Evolutionary conservation across 2,113 vertebrate species (phyloP).

Genomic region (Cottus gobio): DNA sequence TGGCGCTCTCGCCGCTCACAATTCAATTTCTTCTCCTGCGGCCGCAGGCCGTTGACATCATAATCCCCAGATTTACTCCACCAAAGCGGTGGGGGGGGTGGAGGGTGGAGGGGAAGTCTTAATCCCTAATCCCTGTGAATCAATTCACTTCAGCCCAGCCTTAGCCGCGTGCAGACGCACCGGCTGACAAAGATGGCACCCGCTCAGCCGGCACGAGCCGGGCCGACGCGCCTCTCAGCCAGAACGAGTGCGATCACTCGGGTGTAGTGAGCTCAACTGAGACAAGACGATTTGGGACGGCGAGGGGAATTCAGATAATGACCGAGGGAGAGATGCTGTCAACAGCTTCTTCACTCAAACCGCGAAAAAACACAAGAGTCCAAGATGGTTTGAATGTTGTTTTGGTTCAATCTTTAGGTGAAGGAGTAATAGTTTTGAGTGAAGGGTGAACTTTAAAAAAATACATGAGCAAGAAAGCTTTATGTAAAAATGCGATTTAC

Average conservation of each 20-base stretch:
- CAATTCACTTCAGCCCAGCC: constrained; percentile 75
- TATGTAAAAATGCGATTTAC: background rate
- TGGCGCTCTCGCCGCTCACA: constrained; percentile 58
- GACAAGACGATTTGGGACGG: constrained; percentile 3
- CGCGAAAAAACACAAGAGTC: background rate
- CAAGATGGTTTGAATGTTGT: background rate
- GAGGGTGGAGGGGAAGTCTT: constrained; percentile 74
- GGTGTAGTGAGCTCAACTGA: background rate
- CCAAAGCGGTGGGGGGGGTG: constrained; percentile 74
- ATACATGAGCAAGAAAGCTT: background rate
- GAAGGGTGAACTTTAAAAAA: background rate
- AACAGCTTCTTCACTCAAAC: background rate
- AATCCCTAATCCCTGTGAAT: constrained; percentile 84
- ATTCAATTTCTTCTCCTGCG: constrained; percentile 79
- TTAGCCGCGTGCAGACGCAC: constrained; percentile 35
- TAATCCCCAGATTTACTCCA: constrained; percentile 86
- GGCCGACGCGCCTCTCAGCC: constrained; percentile 23
- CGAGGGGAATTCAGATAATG: constrained; percentile 15
- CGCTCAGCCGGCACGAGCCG: constrained; percentile 24
- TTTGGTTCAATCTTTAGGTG: background rate
- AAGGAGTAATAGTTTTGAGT: background rate
- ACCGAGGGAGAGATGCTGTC: background rate
- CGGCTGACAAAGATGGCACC: constrained; percentile 50
- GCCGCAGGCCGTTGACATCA: constrained; percentile 80
- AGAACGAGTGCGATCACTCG: constrained; percentile 18